A percentile compares a stretch with the other conserved stretches of the same genome.
Conservation (phyloP, 2,797 vertebrate species). For the Xiphophorus birchmanni region DNA sequence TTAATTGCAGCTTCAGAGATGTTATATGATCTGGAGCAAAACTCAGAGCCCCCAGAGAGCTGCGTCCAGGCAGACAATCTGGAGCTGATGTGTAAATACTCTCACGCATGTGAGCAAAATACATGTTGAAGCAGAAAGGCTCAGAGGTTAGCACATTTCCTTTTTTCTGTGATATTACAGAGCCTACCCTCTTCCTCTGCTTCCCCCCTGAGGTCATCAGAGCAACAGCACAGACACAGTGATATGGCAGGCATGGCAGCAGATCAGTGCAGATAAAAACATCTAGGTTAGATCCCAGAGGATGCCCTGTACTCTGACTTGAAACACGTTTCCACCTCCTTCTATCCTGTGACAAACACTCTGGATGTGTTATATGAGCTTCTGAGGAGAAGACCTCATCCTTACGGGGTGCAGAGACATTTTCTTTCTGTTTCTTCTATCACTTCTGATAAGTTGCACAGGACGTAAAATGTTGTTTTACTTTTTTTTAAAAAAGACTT, state of each 20-base stretch:
- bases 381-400: constrained; percentile 22
- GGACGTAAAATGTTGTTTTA: background rate
- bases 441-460: constrained; percentile 26
- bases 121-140: constrained; percentile 28
- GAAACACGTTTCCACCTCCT: constrained; percentile 49
- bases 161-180: constrained; percentile 22
- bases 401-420: constrained; percentile 13
- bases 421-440: constrained; percentile 31
- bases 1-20: constrained; percentile 67
- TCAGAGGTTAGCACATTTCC: constrained; percentile 16
- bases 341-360: constrained; percentile 45
- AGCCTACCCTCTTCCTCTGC: constrained; percentile 10
- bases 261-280: constrained; percentile 61
- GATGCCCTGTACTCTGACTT: constrained; percentile 50
- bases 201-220: constrained; percentile 43
- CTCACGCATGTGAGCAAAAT: constrained; percentile 33
- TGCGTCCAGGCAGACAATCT: constrained; percentile 23
- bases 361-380: constrained; percentile 39
- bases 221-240: constrained; percentile 42
- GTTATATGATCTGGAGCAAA: constrained; percentile 23
- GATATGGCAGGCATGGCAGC: constrained; percentile 34
- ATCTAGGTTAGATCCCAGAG: constrained; percentile 71
- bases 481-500: background rate
- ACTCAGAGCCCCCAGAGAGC: constrained; percentile 12
- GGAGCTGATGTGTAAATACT: constrained; percentile 37